Base-by-base conservation (phyloP, 1,140 invertebrate species). In the Anastrepha obliqua region DNA sequence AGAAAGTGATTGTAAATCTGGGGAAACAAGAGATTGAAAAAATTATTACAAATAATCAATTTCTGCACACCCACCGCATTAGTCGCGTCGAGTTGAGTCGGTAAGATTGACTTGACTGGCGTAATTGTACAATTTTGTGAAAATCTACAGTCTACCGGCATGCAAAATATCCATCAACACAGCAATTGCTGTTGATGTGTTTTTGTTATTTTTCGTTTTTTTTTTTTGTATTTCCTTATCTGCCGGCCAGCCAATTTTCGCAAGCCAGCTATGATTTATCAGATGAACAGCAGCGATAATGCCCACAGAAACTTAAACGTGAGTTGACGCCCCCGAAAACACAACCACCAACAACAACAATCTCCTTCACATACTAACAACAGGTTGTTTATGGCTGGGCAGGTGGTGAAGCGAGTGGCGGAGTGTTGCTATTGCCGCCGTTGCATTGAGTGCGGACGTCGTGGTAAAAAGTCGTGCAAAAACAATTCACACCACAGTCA, bases 181-280 rank as follows among this genome's bases (percentile, higher is more conserved):
- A 55, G 15, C 74, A 55, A 55, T 9, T 3, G 74, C 51, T 6
- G 29, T 29, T 29, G 29, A 29, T 29, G 29, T 29, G 29, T 0
- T 29, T 29, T 29, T 29, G 29, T 29, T 29, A 29, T 29, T 29
- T 55, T 55, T 55, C 51, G 51, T 8, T 55, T 0, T 55, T 55
- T 2, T 55, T 55, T 8, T 55, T 2, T 55, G n/a, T n/a, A n/a
- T 2, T 55, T 55, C 2, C 11, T 55, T 55, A 6, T 6, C 51
- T 11, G 11, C 6, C 47, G 51, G 3, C 8, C 4, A 81, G 47
- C 47, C n/a, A 55, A 81, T 81, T 51, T 81, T 81, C 47, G 8
- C 44, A 81, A 58, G 11, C 20, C 44, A 55, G 74, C 74, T 81
- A 47, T 81, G 74, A 81, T 81, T 81, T 81, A 81, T 81, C 74